Base-by-base conservation (phyloP, 2,797 vertebrate genomes). In the Dicrostonyx torquatus region DNA sequence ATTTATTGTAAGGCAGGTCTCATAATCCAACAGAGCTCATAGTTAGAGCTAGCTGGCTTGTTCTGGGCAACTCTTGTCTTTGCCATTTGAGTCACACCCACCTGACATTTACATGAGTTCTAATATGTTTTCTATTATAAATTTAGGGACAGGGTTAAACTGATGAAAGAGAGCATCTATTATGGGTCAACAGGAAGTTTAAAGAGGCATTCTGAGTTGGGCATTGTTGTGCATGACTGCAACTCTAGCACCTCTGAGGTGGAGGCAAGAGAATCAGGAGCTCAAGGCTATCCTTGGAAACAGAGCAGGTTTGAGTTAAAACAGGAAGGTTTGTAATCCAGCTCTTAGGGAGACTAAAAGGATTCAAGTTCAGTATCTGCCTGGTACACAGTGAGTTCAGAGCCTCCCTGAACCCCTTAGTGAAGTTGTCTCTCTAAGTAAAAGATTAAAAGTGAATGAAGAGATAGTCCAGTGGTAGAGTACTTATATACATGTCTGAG, bases 121-220 rank as follows among this genome's bases (percentile, higher is more conserved):
- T 53, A 58, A 72, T 60, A 70, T 86, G 26, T 83, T 55, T 87
- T 88, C 68, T 89, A 20, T 90, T 95, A 48, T 62, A 83, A 82
- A 6, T 68, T 72, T 12, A 93, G 66, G 40, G 12, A 12, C 34
- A 72, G 70, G n/a, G 20, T 34, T 60, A 78, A 55, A 55, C 24
- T 87, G 48, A 90, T 68, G 45, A 85, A 90, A 87, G 87, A 87
- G 45, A 62, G 26, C 18, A 26, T 2, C 73, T 70, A 17, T n/a
- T 68, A 45, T 26, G 82, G 31, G 31, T n/a, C 48, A 90, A 22
- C 26, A 37, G 48, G n/a, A 34, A 70, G 77, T 93, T 90, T 93
- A 94, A 96, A 84, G 72, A 77, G 43, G 9, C 14, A 12, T 64
- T 64, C 40, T 62, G 18, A 26, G 20, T 48, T 48, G 20, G 87